Evolutionary conservation across 2,888 invertebrate genomes (phyloP), one percentile per base, ranked within the genome.

Genomic region (Graphium colonna): DNA sequence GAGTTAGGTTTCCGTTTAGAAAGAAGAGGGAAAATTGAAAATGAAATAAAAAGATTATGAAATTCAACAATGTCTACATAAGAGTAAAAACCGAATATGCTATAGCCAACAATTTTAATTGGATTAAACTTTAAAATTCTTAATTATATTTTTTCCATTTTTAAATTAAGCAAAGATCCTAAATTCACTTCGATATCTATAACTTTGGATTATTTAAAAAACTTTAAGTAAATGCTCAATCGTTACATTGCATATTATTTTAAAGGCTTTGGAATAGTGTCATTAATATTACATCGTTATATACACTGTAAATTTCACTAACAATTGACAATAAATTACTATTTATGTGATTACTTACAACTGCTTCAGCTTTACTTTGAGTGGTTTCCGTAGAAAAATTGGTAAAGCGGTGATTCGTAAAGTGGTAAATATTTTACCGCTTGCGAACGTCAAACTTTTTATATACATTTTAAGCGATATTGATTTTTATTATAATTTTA

Each of bases 241-340:
- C 13, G 3, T 39, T 45, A 33, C 17, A 33, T 21, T 10, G 41
- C 41, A 41, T 41, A 18, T 10, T 18, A 41, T n/a, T 41, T 21
- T 41, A 41, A 18, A 52, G 26, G 17, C 46, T 56, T 56, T 56
- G 56, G 56, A 52, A 46, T 41, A 44, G 8, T 44, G 33, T 15
- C 26, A 12, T 26, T 39, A 38, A 45, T 21, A 47, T 49, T 55
- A 53, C 21, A 36, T 40, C 45, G 40, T 17, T 61, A 60, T 60
- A 54, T 61, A 63, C 63, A 63, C 50, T 55, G 56, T 56, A 54
- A 72, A 68, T 66, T 50, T 62, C 57, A 64, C 69, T 77, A 78
- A 73, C 75, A 79, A 79, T 79, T 79, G 79, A 80, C 79, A 73
- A 65, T 65, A 65, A 71, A 74, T 71, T 73, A 64, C 67, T 67